Percentiles rank a stretch among this genome's conserved stretches.
Evolutionary conservation across 2,797 vertebrate genomes (phyloP).

Genomic region (Neoniphon sammara): DNA sequence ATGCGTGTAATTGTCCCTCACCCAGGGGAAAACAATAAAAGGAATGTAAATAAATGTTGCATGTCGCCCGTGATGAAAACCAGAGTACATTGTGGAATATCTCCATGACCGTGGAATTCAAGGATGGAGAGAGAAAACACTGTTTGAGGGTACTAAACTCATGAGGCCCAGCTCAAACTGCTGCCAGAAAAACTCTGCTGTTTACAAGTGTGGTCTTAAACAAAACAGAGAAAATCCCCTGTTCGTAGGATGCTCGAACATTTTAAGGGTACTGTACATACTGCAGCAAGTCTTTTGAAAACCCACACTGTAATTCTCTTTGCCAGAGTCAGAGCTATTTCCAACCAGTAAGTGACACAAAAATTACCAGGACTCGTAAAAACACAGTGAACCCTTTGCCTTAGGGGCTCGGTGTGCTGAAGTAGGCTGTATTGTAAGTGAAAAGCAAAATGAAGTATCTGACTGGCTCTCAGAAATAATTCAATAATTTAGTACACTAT

Average conservation of each 20-base stretch:
- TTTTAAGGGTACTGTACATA: slow-evolving; percentile 8
- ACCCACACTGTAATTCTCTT: background rate
- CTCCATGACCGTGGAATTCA: slow-evolving; percentile 6
- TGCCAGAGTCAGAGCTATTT: slow-evolving; percentile 1
- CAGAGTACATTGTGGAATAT: slow-evolving; percentile 44
- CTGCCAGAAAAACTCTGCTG: slow-evolving; percentile 27
- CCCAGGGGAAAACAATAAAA: slow-evolving; percentile 39
- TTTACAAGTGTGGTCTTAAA: slow-evolving; percentile 45
- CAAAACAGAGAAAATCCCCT: slow-evolving; percentile 29
- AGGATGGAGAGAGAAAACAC: slow-evolving; percentile 25
- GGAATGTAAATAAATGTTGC: slow-evolving; percentile 38
- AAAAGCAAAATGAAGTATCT: background rate
- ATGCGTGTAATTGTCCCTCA: slow-evolving; percentile 41
- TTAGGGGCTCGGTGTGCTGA: background rate
- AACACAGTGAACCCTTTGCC: background rate
- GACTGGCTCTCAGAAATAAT: slow-evolving; percentile 9
- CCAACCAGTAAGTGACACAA: slow-evolving; percentile 10
- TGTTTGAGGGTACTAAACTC: slow-evolving; percentile 24
- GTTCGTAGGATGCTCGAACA: slow-evolving; percentile 1
- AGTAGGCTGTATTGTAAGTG: slow-evolving; percentile 7
- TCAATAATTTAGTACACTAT: slow-evolving; percentile 44
- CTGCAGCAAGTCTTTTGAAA: background rate
- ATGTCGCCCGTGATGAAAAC: slow-evolving; percentile 48
- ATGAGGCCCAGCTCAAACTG: slow-evolving; percentile 14
- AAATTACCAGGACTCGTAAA: slow-evolving; percentile 3